Base-by-base conservation (phyloP, 2,113 vertebrate genomes). In the Sturnus vulgaris region DNA sequence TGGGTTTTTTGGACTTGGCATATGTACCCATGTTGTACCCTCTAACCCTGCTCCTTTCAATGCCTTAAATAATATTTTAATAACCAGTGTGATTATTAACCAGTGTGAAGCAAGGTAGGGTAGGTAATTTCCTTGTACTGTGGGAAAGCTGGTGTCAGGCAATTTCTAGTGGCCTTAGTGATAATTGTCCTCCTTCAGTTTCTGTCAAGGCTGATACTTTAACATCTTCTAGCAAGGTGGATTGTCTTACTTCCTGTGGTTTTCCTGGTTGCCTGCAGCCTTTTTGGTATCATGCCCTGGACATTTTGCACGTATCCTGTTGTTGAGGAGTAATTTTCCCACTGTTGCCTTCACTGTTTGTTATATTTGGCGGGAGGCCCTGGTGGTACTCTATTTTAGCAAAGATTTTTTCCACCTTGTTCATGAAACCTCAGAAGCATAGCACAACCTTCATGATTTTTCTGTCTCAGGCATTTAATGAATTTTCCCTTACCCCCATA, bases 271-370 rank as follows among this genome's bases (percentile, higher is more conserved):
- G 20, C 61, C 42, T 55, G 72, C 35, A 85, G 57, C 20, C 73
- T 66, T 94, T 83, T 93, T 96, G 89, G 92, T 93, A 87, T 78
- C 65, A 37, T 82, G 86, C 81, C 94, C 86, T 95, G 93, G 78
- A 92, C 78, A 65, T 95, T 87, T 76, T 87, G 66, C 78, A 50
- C 4, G 1, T 93, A 95, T 95, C 95, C 96, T 96, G 96, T 95
- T 95, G 86, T 79, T 84, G 66, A 75, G 46, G 73, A 89, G 50
- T 91, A 65, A 95, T 79, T 95, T 95, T 94, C 84, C 93, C 63
- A 59, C 81, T 88, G 92, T 72, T 90, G 70, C 82, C 50, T 93
- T 85, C 42, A 39, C 70, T 76, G 66, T 93, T 93, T 93, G 73
- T 95, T 96, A n/a, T 91, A 85, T 80, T 92, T 97, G 95, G 95